phyloP scores from a whole-genome alignment of 2,888 invertebrate species.

The Halocaridina rubra region DNA sequence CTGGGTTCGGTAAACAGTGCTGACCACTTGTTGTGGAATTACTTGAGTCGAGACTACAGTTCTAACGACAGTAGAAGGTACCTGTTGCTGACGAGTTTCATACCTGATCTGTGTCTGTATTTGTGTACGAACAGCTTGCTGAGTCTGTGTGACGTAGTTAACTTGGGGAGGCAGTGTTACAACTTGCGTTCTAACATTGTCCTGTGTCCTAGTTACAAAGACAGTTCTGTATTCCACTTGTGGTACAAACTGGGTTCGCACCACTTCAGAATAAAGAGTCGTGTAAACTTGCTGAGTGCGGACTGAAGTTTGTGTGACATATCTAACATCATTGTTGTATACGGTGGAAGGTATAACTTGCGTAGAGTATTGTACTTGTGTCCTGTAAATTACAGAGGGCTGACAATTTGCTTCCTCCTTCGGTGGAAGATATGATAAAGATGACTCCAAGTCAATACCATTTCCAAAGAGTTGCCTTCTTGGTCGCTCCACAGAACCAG shows the following conservation, averaged over 20 bases:
- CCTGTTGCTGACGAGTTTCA: conserved; percentile 28
- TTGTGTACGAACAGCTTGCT: conserved; percentile 41
- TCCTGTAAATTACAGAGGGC: conserved; percentile 30
- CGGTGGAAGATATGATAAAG: conserved; percentile 43
- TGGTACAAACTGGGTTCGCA: conserved; percentile 44
- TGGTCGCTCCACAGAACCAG: conserved; percentile 16
- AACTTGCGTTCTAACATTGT: conserved; percentile 48
- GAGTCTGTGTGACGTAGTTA: conserved; percentile 47
- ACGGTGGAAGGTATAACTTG: conserved; percentile 33
- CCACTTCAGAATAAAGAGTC: conserved; percentile 38
- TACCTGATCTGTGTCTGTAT: conserved; percentile 37
- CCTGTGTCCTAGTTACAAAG: conserved; percentile 38
- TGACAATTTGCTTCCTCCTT: conserved; percentile 28
- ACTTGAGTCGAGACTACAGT: conserved; percentile 51
- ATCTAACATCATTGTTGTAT: conserved; percentile 29
- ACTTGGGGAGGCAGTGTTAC: conserved; percentile 42
- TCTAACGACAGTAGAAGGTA: conserved; percentile 45
- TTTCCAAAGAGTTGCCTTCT: conserved; percentile 36
- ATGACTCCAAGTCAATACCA: conserved; percentile 14
- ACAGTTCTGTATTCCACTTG: conserved; percentile 24
- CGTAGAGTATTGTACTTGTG: conserved; percentile 41
- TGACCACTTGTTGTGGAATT: conserved; percentile 46
- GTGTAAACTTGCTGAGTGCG: conserved; percentile 34
- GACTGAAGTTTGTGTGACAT: conserved; percentile 40
- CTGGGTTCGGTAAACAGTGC: conserved; percentile 50